A percentile compares a stretch with the other conserved stretches of the same genome.
phyloP scores from a whole-genome alignment of 2,797 vertebrate species.

The Leptodactylus fallax region DNA sequence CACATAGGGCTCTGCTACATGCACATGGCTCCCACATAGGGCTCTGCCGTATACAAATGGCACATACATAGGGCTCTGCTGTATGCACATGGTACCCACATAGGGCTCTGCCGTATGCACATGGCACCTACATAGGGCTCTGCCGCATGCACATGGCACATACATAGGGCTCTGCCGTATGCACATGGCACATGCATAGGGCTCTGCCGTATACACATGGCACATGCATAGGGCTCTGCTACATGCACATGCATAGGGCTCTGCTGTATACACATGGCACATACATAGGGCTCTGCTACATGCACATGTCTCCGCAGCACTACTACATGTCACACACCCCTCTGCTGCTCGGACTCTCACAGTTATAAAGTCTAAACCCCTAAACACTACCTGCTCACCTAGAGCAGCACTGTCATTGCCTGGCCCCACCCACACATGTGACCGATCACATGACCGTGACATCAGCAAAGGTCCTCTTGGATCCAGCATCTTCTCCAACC shows the following conservation, averaged over 20 bases:
- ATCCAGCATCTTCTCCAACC: neutral
- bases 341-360: neutral
- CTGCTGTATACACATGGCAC: neutral
- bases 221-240: too few species aligned
- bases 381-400: neutral
- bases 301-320: neutral
- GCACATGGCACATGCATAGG: too few species aligned
- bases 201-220: neutral
- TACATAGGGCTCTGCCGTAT: too few species aligned
- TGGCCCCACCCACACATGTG: neutral
- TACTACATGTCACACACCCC: neutral
- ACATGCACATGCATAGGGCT: neutral
- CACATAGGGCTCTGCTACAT: too few species aligned
- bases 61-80: neutral
- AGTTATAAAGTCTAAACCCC: too few species aligned
- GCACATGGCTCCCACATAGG: too few species aligned
- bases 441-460: neutral
- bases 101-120: neutral
- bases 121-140: too few species aligned
- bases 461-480: neutral
- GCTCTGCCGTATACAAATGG: too few species aligned
- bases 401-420: too few species aligned
- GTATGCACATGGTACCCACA: neutral
- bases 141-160: too few species aligned
- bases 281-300: too few species aligned